Evolutionary conservation across 1,140 invertebrate species (phyloP).

Genomic region (Halictus rubicundus): DNA sequence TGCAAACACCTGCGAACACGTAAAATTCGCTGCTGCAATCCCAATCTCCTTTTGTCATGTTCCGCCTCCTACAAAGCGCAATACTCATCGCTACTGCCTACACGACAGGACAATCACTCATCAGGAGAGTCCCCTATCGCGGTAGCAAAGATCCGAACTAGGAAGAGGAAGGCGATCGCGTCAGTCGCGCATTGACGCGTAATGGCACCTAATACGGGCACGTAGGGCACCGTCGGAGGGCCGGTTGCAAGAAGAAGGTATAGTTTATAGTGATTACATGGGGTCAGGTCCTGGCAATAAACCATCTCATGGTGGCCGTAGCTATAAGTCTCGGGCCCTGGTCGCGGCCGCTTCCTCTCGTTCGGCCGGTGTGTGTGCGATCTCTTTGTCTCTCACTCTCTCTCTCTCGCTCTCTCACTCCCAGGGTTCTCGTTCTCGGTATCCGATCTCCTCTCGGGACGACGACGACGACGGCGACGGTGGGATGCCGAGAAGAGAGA

Average conservation of each 20-base stretch:
- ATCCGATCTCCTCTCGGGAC: constrained; percentile 1
- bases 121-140: too few species aligned
- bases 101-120: too few species aligned
- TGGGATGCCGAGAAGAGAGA: constrained; percentile 45
- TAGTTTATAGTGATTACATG: constrained; percentile 81
- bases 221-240: constrained; percentile 59
- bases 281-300: constrained; percentile 80
- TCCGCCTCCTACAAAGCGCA: too few species aligned
- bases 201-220: constrained; percentile 78
- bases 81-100: background rate
- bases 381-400: background rate
- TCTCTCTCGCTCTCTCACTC: constrained; percentile 23
- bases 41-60: too few species aligned
- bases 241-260: constrained; percentile 72
- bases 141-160: background rate
- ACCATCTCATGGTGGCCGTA: constrained; percentile 77
- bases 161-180: constrained; percentile 36
- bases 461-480: background rate
- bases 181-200: constrained; percentile 65
- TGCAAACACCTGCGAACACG: too few species aligned
- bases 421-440: constrained; percentile 13
- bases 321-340: constrained; percentile 64
- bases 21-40: too few species aligned
- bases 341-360: constrained; percentile 51
- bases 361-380: constrained; percentile 4